Evolutionary conservation across 2,888 invertebrate species (phyloP).

Genomic region (Apodemia mormo): DNA sequence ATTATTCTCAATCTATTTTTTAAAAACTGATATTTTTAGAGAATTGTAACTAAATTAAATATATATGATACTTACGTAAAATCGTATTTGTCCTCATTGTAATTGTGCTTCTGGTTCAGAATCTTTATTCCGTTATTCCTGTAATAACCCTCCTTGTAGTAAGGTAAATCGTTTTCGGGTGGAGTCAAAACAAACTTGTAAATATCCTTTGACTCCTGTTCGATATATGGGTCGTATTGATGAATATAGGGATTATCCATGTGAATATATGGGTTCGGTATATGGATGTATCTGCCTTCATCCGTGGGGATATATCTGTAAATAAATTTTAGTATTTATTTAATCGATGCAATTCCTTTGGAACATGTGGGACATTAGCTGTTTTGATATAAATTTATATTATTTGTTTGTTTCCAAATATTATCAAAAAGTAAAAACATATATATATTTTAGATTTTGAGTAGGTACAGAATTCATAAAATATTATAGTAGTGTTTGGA

Average conservation of each 20-base stretch:
- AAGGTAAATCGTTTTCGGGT: constrained; percentile 62
- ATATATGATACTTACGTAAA: constrained; percentile 65
- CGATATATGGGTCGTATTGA: constrained; percentile 73
- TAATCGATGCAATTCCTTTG: too few relatives aligned
- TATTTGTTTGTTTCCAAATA: too few relatives aligned
- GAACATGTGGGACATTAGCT: too few relatives aligned
- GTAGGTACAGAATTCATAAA: too few relatives aligned
- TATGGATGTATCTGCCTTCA: constrained; percentile 78
- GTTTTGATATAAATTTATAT: too few relatives aligned
- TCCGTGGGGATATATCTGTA: constrained; percentile 69
- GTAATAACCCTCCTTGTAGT: constrained; percentile 75
- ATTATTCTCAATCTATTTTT: not conserved
- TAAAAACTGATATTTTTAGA: not conserved
- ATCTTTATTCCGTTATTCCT: constrained; percentile 78
- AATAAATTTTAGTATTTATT: constrained; percentile 31
- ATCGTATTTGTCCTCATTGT: constrained; percentile 76
- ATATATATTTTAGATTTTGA: too few relatives aligned
- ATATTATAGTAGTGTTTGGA: too few relatives aligned
- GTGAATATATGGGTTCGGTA: constrained; percentile 79
- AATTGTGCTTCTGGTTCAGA: constrained; percentile 72
- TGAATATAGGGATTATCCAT: constrained; percentile 73
- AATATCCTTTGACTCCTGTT: constrained; percentile 64
- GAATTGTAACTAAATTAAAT: not conserved
- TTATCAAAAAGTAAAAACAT: too few relatives aligned
- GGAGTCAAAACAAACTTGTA: constrained; percentile 60